Evolutionary conservation across 2,888 invertebrate species (phyloP).

Genomic region (Nycteola revayana): DNA sequence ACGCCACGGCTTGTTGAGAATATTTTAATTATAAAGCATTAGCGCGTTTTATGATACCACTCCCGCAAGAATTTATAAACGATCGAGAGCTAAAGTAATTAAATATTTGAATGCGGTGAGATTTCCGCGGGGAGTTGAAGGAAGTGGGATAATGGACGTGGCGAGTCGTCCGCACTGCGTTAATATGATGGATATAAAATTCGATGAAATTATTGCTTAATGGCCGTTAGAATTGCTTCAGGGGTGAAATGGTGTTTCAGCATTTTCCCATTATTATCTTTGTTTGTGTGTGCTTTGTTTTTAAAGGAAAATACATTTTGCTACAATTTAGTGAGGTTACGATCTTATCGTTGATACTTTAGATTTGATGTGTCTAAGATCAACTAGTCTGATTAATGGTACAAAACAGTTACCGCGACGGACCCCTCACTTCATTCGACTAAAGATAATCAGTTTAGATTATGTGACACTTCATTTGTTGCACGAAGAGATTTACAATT

Average conservation of each 20-base stretch:
- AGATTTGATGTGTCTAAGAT: conserved; percentile 13
- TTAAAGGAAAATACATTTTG: neutral
- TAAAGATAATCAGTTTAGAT: conserved; percentile 58
- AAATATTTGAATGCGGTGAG: conserved; percentile 81
- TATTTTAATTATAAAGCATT: conserved; percentile 83
- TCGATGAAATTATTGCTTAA: conserved; percentile 78
- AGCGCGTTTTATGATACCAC: conserved; percentile 82
- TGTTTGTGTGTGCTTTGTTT: conserved; percentile 12
- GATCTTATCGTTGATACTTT: neutral
- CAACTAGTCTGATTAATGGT: conserved; percentile 57
- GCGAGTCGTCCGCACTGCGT: conserved; percentile 56
- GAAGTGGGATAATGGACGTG: conserved; percentile 67
- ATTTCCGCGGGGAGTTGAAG: conserved; percentile 74
- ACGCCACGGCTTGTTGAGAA: conserved; percentile 83
- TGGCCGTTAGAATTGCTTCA: conserved; percentile 68
- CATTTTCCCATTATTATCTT: conserved; percentile 46
- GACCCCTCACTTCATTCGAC: conserved; percentile 33
- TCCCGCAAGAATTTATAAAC: conserved; percentile 77
- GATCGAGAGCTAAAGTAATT: conserved; percentile 80
- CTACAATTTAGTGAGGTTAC: neutral
- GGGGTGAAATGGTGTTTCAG: conserved; percentile 51
- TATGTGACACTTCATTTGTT: conserved; percentile 54
- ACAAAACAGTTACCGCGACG: conserved; percentile 37
- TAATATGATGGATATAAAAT: conserved; percentile 79
- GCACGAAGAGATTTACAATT: conserved; percentile 46